Evolutionary conservation across 2,797 vertebrate species (phyloP).

Genomic region (Anabacerthia variegaticeps): DNA sequence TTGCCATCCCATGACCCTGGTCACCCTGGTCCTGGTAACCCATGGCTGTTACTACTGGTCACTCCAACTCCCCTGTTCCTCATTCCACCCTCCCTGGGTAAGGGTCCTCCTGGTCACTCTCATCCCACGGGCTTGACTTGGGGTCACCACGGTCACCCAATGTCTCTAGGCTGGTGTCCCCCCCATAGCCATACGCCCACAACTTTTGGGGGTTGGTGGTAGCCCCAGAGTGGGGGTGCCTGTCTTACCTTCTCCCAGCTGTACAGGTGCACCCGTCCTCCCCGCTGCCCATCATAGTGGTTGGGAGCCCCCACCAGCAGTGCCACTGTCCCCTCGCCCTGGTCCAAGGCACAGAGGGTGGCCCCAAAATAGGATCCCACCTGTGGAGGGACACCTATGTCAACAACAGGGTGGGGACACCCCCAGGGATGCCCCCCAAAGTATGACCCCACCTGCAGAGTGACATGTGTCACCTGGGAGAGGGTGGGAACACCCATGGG

Average conservation of each 20-base stretch:
- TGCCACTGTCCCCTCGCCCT: background rate
- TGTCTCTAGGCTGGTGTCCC: background rate
- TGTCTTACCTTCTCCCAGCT: background rate
- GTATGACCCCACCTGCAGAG: background rate
- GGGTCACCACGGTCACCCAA: background rate
- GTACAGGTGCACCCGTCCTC: background rate
- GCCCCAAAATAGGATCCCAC: background rate
- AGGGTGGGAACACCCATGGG: background rate
- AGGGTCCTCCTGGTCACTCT: background rate
- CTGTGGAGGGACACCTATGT: background rate
- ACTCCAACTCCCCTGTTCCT: background rate
- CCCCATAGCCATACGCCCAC: rapidly evolving
- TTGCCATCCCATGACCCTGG: background rate
- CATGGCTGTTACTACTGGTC: background rate
- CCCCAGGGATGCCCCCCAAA: no score
- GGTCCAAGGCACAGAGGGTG: background rate
- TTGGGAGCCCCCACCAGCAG: background rate
- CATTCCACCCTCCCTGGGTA: background rate
- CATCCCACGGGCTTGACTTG: background rate
- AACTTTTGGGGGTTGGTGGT: background rate
- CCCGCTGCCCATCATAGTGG: background rate
- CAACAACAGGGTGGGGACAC: background rate
- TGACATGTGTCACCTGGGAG: background rate
- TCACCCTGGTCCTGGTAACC: background rate
- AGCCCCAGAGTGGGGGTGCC: background rate